Conservation (phyloP, 2,113 vertebrate genomes). For the Aleadryas rufinucha region DNA sequence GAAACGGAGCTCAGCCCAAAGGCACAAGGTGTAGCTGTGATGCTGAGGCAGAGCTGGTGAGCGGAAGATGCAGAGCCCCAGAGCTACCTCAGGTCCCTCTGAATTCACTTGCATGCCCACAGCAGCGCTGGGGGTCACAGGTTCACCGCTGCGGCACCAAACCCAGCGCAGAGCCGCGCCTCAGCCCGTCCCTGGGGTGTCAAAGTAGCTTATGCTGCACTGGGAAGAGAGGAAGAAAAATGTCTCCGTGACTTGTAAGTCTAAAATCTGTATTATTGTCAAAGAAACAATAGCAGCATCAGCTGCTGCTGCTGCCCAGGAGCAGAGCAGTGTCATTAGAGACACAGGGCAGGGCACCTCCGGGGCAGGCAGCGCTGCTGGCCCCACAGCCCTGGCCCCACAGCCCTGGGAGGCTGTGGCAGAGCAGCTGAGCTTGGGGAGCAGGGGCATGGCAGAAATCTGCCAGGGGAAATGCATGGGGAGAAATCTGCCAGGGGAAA, state of each 20-base stretch:
- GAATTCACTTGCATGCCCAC: neutral
- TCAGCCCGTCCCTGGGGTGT: constrained; percentile 21
- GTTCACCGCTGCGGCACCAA: neutral
- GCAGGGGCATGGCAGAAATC: neutral
- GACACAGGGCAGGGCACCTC: neutral
- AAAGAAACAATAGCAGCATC: constrained; percentile 56
- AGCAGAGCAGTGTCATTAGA: neutral
- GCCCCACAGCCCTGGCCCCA: fast-evolving
- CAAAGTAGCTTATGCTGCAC: constrained; percentile 21
- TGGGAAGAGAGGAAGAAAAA: constrained; percentile 53
- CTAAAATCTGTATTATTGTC: constrained; percentile 56
- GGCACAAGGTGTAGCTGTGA: constrained; percentile 8
- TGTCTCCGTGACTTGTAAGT: constrained; percentile 40
- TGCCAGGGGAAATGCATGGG: no score
- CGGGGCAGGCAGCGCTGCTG: neutral
- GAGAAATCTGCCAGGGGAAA: no score
- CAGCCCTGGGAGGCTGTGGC: neutral
- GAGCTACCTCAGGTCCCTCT: neutral
- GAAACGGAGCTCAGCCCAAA: neutral
- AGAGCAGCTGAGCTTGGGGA: neutral
- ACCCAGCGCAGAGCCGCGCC: neutral
- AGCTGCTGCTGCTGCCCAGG: constrained; percentile 42
- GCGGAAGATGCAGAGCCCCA: neutral
- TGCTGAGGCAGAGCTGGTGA: neutral
- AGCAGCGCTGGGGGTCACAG: constrained; percentile 28